Evolutionary conservation across 1,140 invertebrate species (phyloP), one percentile per base, ranked within the genome.

Genomic region (Penaeus chinensis): DNA sequence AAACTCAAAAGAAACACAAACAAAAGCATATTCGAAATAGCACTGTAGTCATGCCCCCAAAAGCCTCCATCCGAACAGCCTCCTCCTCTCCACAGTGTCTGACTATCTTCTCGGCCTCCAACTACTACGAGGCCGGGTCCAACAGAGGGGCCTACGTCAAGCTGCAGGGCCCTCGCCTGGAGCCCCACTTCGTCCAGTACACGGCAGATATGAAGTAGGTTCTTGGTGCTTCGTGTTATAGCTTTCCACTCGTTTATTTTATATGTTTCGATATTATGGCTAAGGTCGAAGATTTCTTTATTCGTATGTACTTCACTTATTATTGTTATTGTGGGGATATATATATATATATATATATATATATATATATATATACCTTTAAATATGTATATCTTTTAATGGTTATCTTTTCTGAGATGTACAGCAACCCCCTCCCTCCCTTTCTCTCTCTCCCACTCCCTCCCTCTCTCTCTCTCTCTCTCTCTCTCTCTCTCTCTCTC

Each of bases 71-170:
- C n/a, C 32, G 7, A 13, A 4, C 10, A 37, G 4, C 32, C 77
- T 47, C 47, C 27, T 19, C 79, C 32, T 37, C 32, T 62, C 61
- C 79, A n/a, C 27, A 97, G 96, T 95, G 97, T 74, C 94, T 98
- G 89, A 98, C 97, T 63, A 96, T 98, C 90, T 98, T 98, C 92
- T 98, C 97, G 18, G 97, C 97, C 1, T 98, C 97, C 3, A 98
- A 98, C 92, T 98, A 98, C 92, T 98, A 98, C 92, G 97, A 97
- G 91, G 93, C 96, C 47, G 97, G 97, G 3, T 97, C 96, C 37
- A 98, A 98, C 91, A 96, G 97, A 91, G 97, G 97, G 0, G 97
- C 97, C 2, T 98, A 97, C 91, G 92, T 97, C 85, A 97, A 96
- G 91, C 93, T 98, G 8, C 90, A 92, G 84, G 91, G 94, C 93